Evolutionary conservation across 2,888 invertebrate species (phyloP).

Genomic region (Mimachlamys varia): DNA sequence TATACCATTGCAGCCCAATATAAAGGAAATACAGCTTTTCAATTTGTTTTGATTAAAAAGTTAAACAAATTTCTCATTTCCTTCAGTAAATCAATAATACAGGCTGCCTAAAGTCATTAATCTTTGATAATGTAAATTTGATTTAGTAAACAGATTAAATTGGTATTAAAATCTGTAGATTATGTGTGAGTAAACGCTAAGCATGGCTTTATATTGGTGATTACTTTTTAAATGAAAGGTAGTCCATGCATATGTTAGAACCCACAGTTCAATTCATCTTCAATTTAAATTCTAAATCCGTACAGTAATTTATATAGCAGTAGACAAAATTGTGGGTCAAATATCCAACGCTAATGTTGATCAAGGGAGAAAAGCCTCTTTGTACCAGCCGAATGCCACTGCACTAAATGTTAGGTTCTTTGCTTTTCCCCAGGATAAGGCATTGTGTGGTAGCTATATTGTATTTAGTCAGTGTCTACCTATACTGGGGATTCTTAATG

Average conservation of each 20-base stretch:
- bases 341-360: not conserved
- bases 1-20: not conserved
- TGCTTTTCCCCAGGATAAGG: not conserved
- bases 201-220: not conserved
- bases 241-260: not conserved
- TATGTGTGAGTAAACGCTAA: not conserved
- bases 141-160: slow-evolving; percentile 4
- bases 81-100: not conserved
- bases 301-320: not conserved
- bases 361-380: not conserved
- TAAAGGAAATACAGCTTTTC: not conserved
- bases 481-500: not conserved
- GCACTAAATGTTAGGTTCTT: not conserved
- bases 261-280: slow-evolving; percentile 7
- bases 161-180: slow-evolving; percentile 12
- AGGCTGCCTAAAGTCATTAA: slow-evolving; percentile 19
- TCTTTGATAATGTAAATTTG: not conserved
- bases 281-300: slow-evolving; percentile 3
- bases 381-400: not conserved
- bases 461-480: not conserved
- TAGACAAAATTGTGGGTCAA: not conserved
- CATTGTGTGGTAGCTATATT: not conserved
- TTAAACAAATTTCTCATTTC: not conserved
- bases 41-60: slow-evolving; percentile 11
- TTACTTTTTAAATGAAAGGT: not conserved